Conservation (phyloP, 2,888 invertebrate species). For the Ephialtes manifestator region DNA sequence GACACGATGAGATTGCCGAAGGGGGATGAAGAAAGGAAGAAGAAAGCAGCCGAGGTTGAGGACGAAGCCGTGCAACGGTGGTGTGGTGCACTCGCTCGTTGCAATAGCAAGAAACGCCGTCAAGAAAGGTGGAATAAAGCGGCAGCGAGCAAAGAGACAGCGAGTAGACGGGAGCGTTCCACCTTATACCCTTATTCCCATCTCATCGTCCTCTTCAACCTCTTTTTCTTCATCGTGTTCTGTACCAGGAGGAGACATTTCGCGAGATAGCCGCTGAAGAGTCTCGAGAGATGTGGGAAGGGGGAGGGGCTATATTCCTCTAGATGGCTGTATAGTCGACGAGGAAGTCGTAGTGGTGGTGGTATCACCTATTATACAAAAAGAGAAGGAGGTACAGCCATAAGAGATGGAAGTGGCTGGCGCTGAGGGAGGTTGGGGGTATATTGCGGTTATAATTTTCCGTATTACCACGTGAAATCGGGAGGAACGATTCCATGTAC, state of each 20-base stretch:
- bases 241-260: conserved; percentile 48
- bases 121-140: conserved; percentile 61
- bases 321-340: conserved; percentile 20
- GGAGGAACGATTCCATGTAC: conserved; percentile 62
- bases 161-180: conserved; percentile 48
- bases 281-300: conserved; percentile 33
- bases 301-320: conserved; percentile 19
- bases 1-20: conserved; percentile 16
- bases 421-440: conserved; percentile 4
- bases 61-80: conserved; percentile 31
- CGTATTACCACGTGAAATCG: conserved; percentile 70
- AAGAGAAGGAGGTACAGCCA: conserved; percentile 18
- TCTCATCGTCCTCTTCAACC: conserved; percentile 41
- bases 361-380: conserved; percentile 40
- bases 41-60: conserved; percentile 12
- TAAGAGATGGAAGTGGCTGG: conserved; percentile 27
- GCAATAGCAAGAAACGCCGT: conserved; percentile 52
- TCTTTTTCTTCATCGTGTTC: conserved; percentile 48
- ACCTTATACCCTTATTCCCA: conserved; percentile 63
- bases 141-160: conserved; percentile 59
- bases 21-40: conserved; percentile 35
- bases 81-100: conserved; percentile 44
- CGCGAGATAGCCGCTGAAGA: conserved; percentile 63
- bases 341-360: neutral
- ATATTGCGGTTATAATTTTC: conserved; percentile 73